Evolutionary conservation across 2,113 vertebrate genomes (phyloP).

Genomic region (Phaethornis superciliosus): DNA sequence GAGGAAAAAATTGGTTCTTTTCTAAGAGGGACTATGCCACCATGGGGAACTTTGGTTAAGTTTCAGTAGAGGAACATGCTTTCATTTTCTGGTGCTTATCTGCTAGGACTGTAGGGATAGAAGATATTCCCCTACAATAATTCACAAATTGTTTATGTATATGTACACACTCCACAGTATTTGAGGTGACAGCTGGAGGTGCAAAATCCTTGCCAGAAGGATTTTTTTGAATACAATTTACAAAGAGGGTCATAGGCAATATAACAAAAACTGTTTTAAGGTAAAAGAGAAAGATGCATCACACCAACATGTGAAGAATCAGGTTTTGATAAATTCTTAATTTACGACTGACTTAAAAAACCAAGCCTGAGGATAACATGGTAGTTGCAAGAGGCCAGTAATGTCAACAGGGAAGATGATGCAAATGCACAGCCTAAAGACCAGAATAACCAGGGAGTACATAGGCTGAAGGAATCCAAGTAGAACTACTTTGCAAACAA

Average conservation of each 20-base stretch:
- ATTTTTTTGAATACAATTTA: constrained; percentile 22
- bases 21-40: not conserved
- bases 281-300: not conserved
- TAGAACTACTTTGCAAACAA: not conserved
- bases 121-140: not conserved
- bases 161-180: constrained; percentile 18
- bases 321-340: not conserved
- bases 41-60: not conserved
- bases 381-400: not conserved
- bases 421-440: not conserved
- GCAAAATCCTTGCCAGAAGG: constrained; percentile 16
- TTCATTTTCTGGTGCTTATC: not conserved
- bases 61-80: not conserved
- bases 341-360: not conserved
- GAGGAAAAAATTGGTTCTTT: not conserved
- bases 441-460: not conserved
- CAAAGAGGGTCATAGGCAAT: not conserved
- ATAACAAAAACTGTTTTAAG: not conserved
- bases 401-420: not conserved
- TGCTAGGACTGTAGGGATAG: not conserved
- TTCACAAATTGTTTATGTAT: not conserved
- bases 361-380: not conserved
- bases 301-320: not conserved
- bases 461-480: rapidly evolving
- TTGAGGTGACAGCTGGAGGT: constrained; percentile 26